Conservation (phyloP, 2,888 invertebrate genomes). For the Diaperis boleti region DNA sequence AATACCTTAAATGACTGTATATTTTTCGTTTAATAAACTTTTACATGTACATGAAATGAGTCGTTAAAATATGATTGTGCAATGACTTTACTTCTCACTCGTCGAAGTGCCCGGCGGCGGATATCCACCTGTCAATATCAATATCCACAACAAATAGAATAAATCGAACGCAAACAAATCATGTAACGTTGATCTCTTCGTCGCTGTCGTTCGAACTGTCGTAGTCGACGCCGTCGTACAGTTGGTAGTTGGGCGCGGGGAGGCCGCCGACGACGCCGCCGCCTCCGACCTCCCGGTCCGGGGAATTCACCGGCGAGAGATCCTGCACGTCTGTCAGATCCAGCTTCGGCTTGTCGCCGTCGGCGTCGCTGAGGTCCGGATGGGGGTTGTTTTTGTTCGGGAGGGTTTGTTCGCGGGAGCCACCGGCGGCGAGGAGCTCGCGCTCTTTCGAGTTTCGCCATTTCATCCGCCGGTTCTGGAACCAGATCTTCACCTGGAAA, state of each 20-base stretch:
- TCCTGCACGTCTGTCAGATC: constrained; percentile 72
- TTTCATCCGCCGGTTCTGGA: constrained; percentile 98
- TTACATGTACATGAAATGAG: constrained; percentile 20
- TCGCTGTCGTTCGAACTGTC: constrained; percentile 75
- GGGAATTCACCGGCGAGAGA: constrained; percentile 67
- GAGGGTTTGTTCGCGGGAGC: constrained; percentile 93
- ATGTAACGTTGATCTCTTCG: constrained; percentile 90
- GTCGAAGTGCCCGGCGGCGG: constrained; percentile 16
- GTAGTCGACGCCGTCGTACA: constrained; percentile 67
- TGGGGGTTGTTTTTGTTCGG: constrained; percentile 98
- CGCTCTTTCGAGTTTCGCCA: constrained; percentile 98
- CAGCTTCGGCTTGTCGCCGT: constrained; percentile 81
- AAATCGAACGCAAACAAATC: constrained; percentile 67
- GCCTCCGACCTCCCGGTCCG: constrained; percentile 50
- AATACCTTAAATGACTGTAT: constrained; percentile 18
- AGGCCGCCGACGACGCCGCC: constrained; percentile 43
- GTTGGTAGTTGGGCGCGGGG: constrained; percentile 55
- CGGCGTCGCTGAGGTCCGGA: constrained; percentile 92
- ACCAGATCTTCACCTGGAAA: constrained; percentile 92
- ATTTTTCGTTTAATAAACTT: constrained; percentile 20
- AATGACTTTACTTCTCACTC: constrained; percentile 31
- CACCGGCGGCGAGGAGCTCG: constrained; percentile 92
- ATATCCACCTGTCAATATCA: background rate
- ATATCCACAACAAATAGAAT: constrained; percentile 4
- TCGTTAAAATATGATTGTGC: constrained; percentile 41